Evolutionary conservation across 2,888 invertebrate genomes (phyloP).

Genomic region (Cantharis rustica): DNA sequence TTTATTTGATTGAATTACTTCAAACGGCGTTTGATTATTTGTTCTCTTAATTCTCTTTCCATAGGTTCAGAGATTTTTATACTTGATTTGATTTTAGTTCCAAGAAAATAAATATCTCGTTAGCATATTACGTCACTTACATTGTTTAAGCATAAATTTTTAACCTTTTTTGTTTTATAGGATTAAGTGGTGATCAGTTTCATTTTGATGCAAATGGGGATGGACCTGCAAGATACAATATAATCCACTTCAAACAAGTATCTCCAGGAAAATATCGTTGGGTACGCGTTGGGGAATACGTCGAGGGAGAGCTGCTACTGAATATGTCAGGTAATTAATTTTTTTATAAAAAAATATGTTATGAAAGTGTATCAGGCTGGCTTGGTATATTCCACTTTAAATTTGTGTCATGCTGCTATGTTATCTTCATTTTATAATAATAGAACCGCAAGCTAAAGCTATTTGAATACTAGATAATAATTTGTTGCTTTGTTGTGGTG

Average conservation of each 20-base stretch:
- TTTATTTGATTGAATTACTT: not conserved
- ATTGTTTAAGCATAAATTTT: not conserved
- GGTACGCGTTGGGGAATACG: constrained; percentile 86
- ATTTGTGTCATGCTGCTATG: not conserved
- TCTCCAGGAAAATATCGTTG: constrained; percentile 76
- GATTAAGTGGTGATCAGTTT: constrained; percentile 87
- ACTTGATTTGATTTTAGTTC: not conserved
- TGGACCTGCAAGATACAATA: constrained; percentile 93
- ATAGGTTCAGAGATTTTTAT: not conserved
- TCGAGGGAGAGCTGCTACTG: constrained; percentile 79
- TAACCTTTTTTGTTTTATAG: constrained; percentile 58
- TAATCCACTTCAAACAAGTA: constrained; percentile 91
- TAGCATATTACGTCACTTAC: not conserved
- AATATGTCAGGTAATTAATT: constrained; percentile 74
- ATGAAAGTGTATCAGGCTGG: not conserved
- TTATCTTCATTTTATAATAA: not conserved
- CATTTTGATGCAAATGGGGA: constrained; percentile 90
- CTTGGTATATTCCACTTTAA: not conserved
- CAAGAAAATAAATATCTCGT: not conserved
- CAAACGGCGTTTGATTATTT: not conserved
- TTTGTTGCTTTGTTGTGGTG: not conserved
- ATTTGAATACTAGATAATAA: not conserved
- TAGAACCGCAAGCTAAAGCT: not conserved
- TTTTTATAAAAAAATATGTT: not conserved
- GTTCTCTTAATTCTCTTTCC: not conserved